Percentiles rank a stretch among this genome's conserved stretches.
Evolutionary conservation across 2,888 invertebrate genomes (phyloP).

Genomic region (Neoaliturus tenellus): DNA sequence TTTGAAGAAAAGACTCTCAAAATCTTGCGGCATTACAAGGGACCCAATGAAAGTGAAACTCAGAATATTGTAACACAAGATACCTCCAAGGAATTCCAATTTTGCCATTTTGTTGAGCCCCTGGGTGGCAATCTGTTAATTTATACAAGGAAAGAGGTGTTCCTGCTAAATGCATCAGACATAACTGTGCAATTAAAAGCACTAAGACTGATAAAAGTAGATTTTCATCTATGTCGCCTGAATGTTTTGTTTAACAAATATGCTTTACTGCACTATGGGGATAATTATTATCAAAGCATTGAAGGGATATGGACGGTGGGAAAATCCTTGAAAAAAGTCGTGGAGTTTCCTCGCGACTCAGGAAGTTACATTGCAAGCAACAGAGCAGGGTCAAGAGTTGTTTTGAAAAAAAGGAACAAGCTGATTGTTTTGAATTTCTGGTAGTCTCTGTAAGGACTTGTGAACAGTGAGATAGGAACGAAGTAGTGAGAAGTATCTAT

Average conservation of each 20-base stretch:
- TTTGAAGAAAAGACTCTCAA: neutral
- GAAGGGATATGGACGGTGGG: slow-evolving; percentile 1
- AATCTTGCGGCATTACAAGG: neutral
- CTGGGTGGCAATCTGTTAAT: neutral
- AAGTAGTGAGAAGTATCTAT: too few species aligned
- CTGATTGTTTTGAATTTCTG: slow-evolving; percentile 31
- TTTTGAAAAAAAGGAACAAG: slow-evolving; percentile 26
- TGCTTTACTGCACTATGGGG: neutral
- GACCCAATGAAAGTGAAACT: neutral
- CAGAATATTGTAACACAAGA: neutral
- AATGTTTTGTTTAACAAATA: neutral
- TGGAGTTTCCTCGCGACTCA: neutral
- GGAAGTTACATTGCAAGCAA: neutral
- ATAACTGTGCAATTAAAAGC: neutral
- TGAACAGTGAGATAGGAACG: too few species aligned
- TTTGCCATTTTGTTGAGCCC: neutral
- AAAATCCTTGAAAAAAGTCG: neutral
- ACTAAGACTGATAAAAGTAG: neutral
- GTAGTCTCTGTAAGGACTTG: neutral
- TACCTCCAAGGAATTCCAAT: neutral
- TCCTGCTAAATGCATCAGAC: neutral
- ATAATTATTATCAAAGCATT: neutral
- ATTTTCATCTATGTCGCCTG: neutral
- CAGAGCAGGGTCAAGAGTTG: neutral
- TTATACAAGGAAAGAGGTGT: neutral